Conservation (phyloP, 2,797 vertebrate genomes). For the Amblyraja radiata region DNA sequence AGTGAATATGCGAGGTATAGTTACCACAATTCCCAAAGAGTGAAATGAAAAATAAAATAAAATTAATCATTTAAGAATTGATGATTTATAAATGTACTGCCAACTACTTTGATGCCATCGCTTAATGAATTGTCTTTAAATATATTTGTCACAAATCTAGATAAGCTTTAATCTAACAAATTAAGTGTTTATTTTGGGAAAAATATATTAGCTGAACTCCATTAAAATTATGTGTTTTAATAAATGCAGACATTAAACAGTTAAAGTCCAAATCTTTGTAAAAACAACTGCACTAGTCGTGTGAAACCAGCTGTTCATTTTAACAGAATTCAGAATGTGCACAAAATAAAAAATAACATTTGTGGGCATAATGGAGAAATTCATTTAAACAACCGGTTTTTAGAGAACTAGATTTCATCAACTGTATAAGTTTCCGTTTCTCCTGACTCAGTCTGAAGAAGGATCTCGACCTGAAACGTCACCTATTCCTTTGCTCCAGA, state of each 20-base stretch:
- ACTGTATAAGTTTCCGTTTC: too few species aligned
- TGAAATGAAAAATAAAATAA: background rate
- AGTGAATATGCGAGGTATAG: background rate
- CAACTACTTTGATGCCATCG: background rate
- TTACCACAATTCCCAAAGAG: background rate
- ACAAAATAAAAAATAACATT: background rate
- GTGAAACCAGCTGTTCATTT: background rate
- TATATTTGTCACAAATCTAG: background rate
- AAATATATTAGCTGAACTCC: background rate
- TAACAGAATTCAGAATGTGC: background rate
- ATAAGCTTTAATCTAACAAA: too few species aligned
- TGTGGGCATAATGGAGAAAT: background rate
- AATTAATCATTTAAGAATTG: background rate
- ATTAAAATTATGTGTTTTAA: background rate
- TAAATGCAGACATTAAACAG: background rate
- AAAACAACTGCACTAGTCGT: background rate
- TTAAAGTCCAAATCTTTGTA: background rate
- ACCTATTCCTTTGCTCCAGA: too few species aligned
- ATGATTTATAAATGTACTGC: background rate
- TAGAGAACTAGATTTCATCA: background rate
- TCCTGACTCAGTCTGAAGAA: too few species aligned
- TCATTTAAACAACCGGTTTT: background rate
- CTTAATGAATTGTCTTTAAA: background rate
- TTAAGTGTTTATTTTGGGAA: background rate
- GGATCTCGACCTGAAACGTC: background rate